Conservation (phyloP, 2,888 invertebrate species). For the Drosophila histrio region DNA sequence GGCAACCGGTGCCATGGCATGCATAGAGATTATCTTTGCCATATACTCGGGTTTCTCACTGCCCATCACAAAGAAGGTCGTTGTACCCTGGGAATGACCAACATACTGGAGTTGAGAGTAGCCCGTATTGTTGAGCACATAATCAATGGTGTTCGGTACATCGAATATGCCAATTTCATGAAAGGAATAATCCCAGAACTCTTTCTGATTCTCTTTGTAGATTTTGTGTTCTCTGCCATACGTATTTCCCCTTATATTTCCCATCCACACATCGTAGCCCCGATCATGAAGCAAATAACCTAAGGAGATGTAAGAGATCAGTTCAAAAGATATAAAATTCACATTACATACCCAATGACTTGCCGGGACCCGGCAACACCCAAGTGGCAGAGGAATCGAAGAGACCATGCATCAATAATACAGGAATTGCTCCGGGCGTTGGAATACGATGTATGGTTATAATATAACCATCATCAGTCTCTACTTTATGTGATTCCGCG, state of each 20-base stretch:
- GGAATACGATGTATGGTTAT: slow-evolving; percentile 89
- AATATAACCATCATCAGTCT: slow-evolving; percentile 90
- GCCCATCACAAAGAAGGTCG: slow-evolving; percentile 86
- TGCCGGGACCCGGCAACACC: slow-evolving; percentile 88
- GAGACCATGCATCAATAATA: slow-evolving; percentile 89
- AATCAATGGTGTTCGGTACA: slow-evolving; percentile 91
- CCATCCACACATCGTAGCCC: slow-evolving; percentile 86
- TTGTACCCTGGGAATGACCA: slow-evolving; percentile 87
- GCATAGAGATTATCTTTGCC: slow-evolving; percentile 84
- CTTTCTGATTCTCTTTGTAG: slow-evolving; percentile 74
- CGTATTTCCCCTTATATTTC: slow-evolving; percentile 87
- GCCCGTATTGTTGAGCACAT: slow-evolving; percentile 85
- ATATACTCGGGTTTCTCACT: slow-evolving; percentile 86
- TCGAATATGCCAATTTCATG: slow-evolving; percentile 90
- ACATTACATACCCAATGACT: slow-evolving; percentile 76
- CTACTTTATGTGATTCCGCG: slow-evolving; percentile 86
- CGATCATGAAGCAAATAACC: slow-evolving; percentile 85
- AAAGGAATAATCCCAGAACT: slow-evolving; percentile 88
- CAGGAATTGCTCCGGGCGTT: slow-evolving; percentile 83
- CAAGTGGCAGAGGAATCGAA: slow-evolving; percentile 89
- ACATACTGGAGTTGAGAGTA: slow-evolving; percentile 85
- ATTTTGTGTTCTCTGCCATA: slow-evolving; percentile 85
- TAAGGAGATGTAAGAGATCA: slow-evolving; percentile 72
- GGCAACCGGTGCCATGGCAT: slow-evolving; percentile 85
- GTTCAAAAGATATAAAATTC: not conserved